These are phyloP conservation scores for Pseudomugil gertrudae DNA, from an alignment of 2,797 vertebrate genomes.

Conservation along the genomic window DNA sequence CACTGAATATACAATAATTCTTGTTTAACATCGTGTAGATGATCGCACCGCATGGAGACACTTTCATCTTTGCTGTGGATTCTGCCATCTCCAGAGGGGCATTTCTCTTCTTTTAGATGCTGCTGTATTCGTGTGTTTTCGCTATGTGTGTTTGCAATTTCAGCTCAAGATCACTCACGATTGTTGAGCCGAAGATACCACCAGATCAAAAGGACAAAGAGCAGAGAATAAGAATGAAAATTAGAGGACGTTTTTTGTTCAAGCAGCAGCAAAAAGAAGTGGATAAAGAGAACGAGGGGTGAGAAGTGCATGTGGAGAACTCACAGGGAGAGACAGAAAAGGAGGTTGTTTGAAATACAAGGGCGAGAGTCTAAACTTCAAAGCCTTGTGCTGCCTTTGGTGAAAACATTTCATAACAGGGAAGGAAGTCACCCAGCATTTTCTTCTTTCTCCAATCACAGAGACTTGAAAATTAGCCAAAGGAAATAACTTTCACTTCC, in stretches of 20 bases:
- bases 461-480: constrained; percentile 73
- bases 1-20: not conserved
- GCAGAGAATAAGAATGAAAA: constrained; percentile 37
- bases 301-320: constrained; percentile 54
- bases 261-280: constrained; percentile 31
- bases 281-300: constrained; percentile 50
- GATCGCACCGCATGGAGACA: not conserved
- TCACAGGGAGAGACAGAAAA: constrained; percentile 59
- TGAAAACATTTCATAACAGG: constrained; percentile 69
- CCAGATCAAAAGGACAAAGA: constrained; percentile 22
- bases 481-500: constrained; percentile 67
- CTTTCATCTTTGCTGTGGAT: not conserved
- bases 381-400: constrained; percentile 67
- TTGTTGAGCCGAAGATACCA: not conserved
- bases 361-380: constrained; percentile 68
- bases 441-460: constrained; percentile 68
- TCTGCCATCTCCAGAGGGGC: not conserved
- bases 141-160: not conserved
- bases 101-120: not conserved
- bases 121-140: not conserved
- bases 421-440: constrained; percentile 70
- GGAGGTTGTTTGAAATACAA: constrained; percentile 62
- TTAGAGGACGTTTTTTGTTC: constrained; percentile 30
- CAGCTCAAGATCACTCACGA: not conserved
- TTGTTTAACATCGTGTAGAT: not conserved